Evolutionary conservation across 2,888 invertebrate species (phyloP), one percentile per base, ranked within the genome.

Genomic region (Tipula helvola): DNA sequence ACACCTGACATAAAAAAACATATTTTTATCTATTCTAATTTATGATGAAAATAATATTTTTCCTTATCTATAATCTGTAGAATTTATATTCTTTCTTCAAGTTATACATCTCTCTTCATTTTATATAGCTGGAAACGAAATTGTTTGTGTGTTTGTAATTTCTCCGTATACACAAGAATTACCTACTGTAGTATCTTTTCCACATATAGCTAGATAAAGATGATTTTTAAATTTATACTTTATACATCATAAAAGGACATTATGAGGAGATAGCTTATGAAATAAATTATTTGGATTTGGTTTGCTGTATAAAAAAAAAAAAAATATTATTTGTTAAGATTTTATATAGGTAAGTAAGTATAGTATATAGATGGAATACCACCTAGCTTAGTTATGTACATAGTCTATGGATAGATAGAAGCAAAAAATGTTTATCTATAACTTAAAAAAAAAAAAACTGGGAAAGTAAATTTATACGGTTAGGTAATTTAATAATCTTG

Each of bases 11-110:
- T 28, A 28, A 28, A 28, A 28, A 71, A 71, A 71, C 71, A 71
- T 71, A 71, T 71, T 71, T 71, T 71, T 71, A 71, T 71, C 71
- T 71, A 71, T 71, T 71, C 18, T 71, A 71, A 71, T 71, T 71
- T 71, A 71, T 71, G 71, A 71, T 28, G 28, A 10, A 71, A 71
- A 71, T 71, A 71, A 71, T 71, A 71, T 71, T 52, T 71, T 71
- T 71, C 16, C 71, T 71, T 71, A 71, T 71, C 71, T 71, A 10
- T 71, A 71, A 71, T 71, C 71, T 71, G 28, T 71, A 71, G 71
- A 71, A 71, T 71, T 71, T 71, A 71, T 71, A 71, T 71, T 71
- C 71, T 71, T 71, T 71, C 71, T 71, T 71, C 71, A 71, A 71
- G 71, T 71, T 71, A 28, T 71, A 28, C 28, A 2, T 71, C n/a